Percentiles rank a stretch among this genome's conserved stretches.
Conservation (phyloP, 2,113 vertebrate species). For the Datnioides undecimradiatus region DNA sequence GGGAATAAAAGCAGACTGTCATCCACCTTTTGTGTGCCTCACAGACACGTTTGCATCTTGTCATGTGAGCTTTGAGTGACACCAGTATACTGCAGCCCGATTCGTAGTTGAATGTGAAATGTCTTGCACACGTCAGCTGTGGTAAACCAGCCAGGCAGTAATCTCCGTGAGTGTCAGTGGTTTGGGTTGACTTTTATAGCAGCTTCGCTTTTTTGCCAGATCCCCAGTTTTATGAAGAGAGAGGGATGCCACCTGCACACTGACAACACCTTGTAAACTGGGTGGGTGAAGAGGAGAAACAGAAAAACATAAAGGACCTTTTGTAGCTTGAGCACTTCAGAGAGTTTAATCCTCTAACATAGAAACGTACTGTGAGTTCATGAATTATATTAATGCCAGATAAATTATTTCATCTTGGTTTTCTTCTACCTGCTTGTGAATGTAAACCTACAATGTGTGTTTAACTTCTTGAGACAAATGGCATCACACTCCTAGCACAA, state of each 20-base stretch:
- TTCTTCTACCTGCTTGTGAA: neutral
- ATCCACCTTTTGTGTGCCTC: conserved; percentile 8
- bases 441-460: neutral
- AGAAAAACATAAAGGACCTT: conserved; percentile 25
- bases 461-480: neutral
- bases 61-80: conserved; percentile 27
- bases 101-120: conserved; percentile 44
- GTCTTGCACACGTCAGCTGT: conserved; percentile 58
- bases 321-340: neutral
- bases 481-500: neutral
- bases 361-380: neutral
- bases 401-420: neutral
- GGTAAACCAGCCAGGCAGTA: conserved; percentile 62
- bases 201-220: conserved; percentile 57
- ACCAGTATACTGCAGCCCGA: conserved; percentile 16
- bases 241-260: conserved; percentile 74
- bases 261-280: conserved; percentile 77
- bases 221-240: conserved; percentile 67
- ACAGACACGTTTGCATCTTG: conserved; percentile 23
- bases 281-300: conserved; percentile 44
- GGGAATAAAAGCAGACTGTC: neutral
- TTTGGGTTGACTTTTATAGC: conserved; percentile 74
- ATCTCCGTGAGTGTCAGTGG: conserved; percentile 69
- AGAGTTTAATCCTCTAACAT: neutral
- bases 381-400: neutral